Evolutionary conservation across 2,113 vertebrate species (phyloP).

Genomic region (Rhagologus leucostigma): DNA sequence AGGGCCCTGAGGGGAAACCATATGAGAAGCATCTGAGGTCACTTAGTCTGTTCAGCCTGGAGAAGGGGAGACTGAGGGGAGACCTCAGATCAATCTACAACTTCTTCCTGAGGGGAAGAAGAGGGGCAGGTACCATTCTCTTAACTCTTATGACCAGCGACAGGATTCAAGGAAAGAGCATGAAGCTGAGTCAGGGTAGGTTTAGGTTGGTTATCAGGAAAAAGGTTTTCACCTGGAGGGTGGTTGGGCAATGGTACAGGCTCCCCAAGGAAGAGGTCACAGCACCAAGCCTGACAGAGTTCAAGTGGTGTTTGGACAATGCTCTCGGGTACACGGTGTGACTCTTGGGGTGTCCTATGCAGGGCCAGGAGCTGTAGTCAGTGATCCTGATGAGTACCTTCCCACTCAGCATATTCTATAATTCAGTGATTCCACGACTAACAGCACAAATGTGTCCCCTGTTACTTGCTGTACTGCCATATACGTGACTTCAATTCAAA

Average conservation of each 20-base stretch:
- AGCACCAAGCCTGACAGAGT: background rate
- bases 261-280: background rate
- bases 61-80: background rate
- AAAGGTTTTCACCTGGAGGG: background rate
- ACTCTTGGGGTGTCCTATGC: background rate
- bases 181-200: background rate
- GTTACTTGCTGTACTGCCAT: background rate
- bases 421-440: background rate
- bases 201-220: background rate
- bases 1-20: accelerated
- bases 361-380: background rate
- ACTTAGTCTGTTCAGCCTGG: background rate
- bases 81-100: background rate
- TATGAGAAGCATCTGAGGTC: background rate
- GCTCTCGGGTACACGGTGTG: background rate
- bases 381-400: background rate
- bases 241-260: background rate
- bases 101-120: background rate
- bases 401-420: background rate
- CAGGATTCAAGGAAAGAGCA: background rate
- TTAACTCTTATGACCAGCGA: background rate
- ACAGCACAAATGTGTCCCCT: background rate
- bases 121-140: accelerated
- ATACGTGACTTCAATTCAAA: background rate
- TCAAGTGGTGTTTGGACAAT: background rate